phyloP scores from a whole-genome alignment of 1,140 invertebrate species.

The Drosophila bipectinata region DNA sequence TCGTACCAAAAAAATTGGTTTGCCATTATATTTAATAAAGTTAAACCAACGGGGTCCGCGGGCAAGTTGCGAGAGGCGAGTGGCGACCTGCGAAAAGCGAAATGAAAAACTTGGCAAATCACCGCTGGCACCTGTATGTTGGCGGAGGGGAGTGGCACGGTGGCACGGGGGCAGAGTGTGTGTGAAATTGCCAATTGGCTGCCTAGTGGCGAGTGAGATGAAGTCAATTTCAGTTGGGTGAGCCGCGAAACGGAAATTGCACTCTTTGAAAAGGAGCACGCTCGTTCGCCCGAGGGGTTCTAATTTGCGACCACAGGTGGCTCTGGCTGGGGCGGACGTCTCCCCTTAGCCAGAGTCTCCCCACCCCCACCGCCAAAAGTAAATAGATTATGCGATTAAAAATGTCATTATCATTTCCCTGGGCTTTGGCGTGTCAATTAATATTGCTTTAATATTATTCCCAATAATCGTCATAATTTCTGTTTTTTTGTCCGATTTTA shows the following conservation, averaged over 20 bases:
- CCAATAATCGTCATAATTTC: constrained; percentile 63
- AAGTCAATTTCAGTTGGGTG: constrained; percentile 51
- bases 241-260: constrained; percentile 7
- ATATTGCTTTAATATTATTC: constrained; percentile 64
- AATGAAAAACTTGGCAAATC: constrained; percentile 33
- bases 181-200: constrained; percentile 50
- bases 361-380: not conserved
- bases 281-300: not conserved
- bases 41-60: constrained; percentile 40
- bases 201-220: constrained; percentile 44
- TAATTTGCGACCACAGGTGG: not conserved
- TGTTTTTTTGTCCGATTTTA: constrained; percentile 22
- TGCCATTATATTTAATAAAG: constrained; percentile 66
- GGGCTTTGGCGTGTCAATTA: constrained; percentile 60
- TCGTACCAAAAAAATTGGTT: constrained; percentile 54
- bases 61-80: not conserved
- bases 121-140: not conserved
- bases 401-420: constrained; percentile 55
- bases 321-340: not conserved
- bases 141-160: constrained; percentile 3
- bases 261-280: not conserved
- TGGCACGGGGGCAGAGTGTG: constrained; percentile 2
- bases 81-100: constrained; percentile 10
- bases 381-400: constrained; percentile 62
- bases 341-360: too few relatives aligned